Evolutionary conservation across 1,140 invertebrate genomes (phyloP), one percentile per base, ranked within the genome.

Genomic region (Probaryconus sp.): DNA sequence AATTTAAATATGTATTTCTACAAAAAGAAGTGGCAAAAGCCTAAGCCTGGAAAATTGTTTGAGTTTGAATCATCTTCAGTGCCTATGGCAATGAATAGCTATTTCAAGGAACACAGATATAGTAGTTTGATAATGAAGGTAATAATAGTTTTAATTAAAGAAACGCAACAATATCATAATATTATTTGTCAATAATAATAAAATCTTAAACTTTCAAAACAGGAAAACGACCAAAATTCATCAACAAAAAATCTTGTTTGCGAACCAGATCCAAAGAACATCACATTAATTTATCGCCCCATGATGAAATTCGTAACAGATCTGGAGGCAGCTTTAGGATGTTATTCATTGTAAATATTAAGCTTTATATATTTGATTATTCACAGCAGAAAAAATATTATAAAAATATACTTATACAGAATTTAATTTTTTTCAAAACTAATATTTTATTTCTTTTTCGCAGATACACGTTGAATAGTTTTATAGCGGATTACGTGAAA

Each of bases 41-140:
- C 89, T 60, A 91, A 91, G 78, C 89, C 89, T 85, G 75, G 83
- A 16, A 83, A 90, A 1, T 84, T 95, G 33, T 96, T 95, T 80
- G 92, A 93, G 83, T 95, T 95, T 88, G 94, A 95, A 79, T 91
- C 91, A 50, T 94, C 94, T 2, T 91, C 93, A 11, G 92, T 94
- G 86, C 92, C 93, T 13, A 89, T 93, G 47, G 92, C 89, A 72
- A 90, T 91, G 48, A 92, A 92, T 74, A 91, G 86, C 76, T 91
- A 91, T 77, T 85, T 92, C 3, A 92, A 93, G 80, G 92, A 91
- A 85, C 88, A 89, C 74, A 82, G 85, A 69, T 80, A 78, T 37
- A 81, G 70, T 38, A 83, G 78, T 35, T 68, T 81, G 16, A 69
- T 50, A 47, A 65, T 82, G 31, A 68, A 61, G 21, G 81, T 83